Evolutionary conservation across 2,888 invertebrate species (phyloP), one percentile per base, ranked within the genome.

Genomic region (Heliconius charithonia): DNA sequence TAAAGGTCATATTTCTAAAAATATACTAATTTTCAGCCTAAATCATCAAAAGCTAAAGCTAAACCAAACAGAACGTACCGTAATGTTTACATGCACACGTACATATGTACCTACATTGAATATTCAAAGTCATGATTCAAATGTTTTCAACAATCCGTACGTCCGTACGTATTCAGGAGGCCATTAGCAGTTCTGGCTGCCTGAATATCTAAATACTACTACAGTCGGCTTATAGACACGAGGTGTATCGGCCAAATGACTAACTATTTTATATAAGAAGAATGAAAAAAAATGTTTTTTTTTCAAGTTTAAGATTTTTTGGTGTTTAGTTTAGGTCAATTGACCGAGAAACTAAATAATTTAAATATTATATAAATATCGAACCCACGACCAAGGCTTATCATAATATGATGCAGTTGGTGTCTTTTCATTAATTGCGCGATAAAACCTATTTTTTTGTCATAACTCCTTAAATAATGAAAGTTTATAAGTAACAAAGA

Each of bases 91-190:
- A 25, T 16, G n/a, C 12, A 67, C 32, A 45, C 29, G 70, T 56
- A 37, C 29, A 29, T 29, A 29, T 77, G 19, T 37, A n/a, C 56
- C 29, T 29, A 37, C 37, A 66, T 59, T 22, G n/a, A 27, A 45
- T 73, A 59, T 67, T 32, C 59, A 37, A 59, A 62, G 67, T 45
- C 67, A 29, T 27, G 67, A 67, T 74, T 73, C 67, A 73, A 73
- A 77, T 78, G 66, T 74, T 78, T 78, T 62, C 67, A 69, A 59
- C 41, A 77, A 69, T 74, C 41, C 73, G 65, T 71, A 72, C 56
- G 45, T 19, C n/a, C 59, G 29, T 63, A 66, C 59, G 59, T 74
- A 65, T 73, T 73, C 16, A 32, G 56, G 67, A 62, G 67, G 41
- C 74, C 65, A 72, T 78, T 66, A 41, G 41, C 45, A 59, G 45